Conservation (phyloP, 2,797 vertebrate species). For the Argyrosomus regius region DNA sequence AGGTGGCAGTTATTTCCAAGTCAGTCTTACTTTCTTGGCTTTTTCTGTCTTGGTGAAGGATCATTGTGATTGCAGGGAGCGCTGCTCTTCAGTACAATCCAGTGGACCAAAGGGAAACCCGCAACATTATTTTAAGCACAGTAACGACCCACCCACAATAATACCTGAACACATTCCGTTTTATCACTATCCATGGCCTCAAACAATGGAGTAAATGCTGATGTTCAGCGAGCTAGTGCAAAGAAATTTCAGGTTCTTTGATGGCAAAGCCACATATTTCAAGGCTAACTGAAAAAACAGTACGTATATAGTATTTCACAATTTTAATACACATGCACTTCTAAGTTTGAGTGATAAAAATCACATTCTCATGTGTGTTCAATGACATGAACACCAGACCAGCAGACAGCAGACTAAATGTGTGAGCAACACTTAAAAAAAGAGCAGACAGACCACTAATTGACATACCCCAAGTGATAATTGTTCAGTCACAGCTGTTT, state of each 20-base stretch:
- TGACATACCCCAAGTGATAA: constrained; percentile 31
- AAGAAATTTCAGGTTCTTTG: not conserved
- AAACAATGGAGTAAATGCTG: not conserved
- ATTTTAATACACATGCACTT: not conserved
- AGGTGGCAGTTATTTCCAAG: not conserved
- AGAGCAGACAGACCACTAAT: constrained; percentile 24
- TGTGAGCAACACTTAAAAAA: constrained; percentile 22
- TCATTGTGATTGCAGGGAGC: constrained; percentile 5
- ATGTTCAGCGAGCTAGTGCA: not conserved
- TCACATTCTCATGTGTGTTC: not conserved
- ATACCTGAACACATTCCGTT: not conserved
- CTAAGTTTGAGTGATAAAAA: not conserved
- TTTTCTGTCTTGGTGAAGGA: not conserved
- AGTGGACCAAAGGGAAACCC: not conserved
- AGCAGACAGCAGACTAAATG: not conserved
- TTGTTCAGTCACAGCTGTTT: constrained; percentile 46
- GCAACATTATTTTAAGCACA: not conserved
- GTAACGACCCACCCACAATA: not conserved
- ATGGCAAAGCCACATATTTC: constrained; percentile 1
- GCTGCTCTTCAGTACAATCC: constrained; percentile 7
- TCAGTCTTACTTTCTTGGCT: not conserved
- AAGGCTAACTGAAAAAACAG: not conserved
- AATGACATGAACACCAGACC: not conserved
- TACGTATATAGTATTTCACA: not conserved
- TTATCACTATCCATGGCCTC: not conserved